A percentile compares a stretch with the other conserved stretches of the same genome.
Evolutionary conservation across 1,140 invertebrate genomes (phyloP).

Genomic region (Brachionus sp.): DNA sequence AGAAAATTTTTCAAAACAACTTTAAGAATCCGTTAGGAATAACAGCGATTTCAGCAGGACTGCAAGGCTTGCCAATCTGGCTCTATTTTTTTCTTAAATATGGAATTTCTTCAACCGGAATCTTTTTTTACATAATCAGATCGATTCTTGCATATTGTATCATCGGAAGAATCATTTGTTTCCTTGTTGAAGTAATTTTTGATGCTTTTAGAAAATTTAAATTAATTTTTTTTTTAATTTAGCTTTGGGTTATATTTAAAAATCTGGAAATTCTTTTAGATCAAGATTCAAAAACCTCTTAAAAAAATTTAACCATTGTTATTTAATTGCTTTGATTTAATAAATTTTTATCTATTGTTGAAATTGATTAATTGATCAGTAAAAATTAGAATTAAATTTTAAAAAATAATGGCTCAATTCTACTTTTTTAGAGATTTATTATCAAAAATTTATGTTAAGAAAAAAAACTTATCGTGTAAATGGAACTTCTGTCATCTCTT

Average conservation of each 20-base stretch:
- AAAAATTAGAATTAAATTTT: no score
- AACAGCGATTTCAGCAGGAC: conserved; percentile 26
- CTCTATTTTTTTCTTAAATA: background rate
- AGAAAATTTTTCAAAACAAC: conserved; percentile 23
- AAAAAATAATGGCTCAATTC: no score
- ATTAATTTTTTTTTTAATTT: background rate
- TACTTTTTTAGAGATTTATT: no score
- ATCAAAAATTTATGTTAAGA: no score
- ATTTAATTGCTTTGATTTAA: background rate
- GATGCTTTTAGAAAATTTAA: background rate
- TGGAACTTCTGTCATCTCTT: no score
- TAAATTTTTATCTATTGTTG: background rate
- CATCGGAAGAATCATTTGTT: conserved; percentile 17
- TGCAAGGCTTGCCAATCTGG: conserved; percentile 40
- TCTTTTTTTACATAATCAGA: background rate
- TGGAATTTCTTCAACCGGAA: background rate
- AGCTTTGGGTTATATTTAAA: conserved; percentile 22
- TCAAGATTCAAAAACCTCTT: background rate
- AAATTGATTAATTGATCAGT: no score
- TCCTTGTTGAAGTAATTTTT: conserved; percentile 8
- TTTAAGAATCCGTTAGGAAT: conserved; percentile 6
- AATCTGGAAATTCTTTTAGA: background rate
- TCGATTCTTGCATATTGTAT: conserved; percentile 12
- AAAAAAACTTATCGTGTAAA: no score
- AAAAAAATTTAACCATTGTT: background rate